phyloP scores from a whole-genome alignment of 2,888 invertebrate genomes.

The Hemistola chrysoprasaria region DNA sequence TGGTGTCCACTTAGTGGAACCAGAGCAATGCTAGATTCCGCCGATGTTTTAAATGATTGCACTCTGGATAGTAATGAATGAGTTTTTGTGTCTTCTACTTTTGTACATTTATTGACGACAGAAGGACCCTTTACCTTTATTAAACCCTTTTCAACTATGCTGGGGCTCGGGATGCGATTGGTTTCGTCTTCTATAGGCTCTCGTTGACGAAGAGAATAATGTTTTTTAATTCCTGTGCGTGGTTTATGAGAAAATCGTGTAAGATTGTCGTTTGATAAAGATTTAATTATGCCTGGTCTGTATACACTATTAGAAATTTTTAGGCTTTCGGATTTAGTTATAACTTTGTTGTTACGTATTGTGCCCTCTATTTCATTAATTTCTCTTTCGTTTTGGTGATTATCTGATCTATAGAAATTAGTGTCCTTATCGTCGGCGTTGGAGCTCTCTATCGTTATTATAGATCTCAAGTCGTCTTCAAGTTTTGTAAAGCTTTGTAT shows the following conservation, averaged over 20 bases:
- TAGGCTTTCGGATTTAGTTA: conserved; percentile 71
- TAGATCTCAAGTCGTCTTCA: conserved; percentile 75
- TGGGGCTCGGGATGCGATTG: conserved; percentile 66
- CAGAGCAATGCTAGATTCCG: conserved; percentile 73
- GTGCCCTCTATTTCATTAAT: conserved; percentile 78
- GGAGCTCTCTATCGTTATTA: conserved; percentile 71
- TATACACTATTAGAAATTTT: conserved; percentile 52
- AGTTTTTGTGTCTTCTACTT: conserved; percentile 51
- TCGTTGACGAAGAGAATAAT: conserved; percentile 75
- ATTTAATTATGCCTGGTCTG: conserved; percentile 58
- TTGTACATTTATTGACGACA: conserved; percentile 30
- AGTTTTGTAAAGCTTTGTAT: conserved; percentile 66
- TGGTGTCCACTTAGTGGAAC: conserved; percentile 78
- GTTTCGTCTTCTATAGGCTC: conserved; percentile 66
- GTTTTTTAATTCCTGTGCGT: conserved; percentile 62
- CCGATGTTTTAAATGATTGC: conserved; percentile 72
- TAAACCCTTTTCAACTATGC: conserved; percentile 50
- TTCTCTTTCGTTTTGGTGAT: conserved; percentile 77
- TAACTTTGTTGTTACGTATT: conserved; percentile 72
- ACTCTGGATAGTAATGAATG: conserved; percentile 67
- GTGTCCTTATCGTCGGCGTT: conserved; percentile 64
- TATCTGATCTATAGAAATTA: conserved; percentile 57
- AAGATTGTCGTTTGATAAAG: conserved; percentile 68
- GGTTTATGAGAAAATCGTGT: conserved; percentile 49
- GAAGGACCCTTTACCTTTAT: conserved; percentile 37